These are phyloP conservation scores for Cephalotes varians DNA, from an alignment of 2,888 invertebrate species.

Conservation along the genomic window DNA sequence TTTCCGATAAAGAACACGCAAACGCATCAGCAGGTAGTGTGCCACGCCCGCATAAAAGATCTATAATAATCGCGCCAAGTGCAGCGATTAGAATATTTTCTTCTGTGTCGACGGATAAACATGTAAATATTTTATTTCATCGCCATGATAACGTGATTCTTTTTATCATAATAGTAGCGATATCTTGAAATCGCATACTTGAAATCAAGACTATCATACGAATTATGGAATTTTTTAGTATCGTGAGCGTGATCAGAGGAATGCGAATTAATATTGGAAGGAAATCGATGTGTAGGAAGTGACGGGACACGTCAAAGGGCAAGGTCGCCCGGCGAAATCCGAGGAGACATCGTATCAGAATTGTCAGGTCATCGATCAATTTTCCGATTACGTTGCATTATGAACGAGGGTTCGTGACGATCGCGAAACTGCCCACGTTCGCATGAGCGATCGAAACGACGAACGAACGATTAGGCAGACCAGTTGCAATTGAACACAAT, in stretches of 20 bases:
- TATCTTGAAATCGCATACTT: neutral
- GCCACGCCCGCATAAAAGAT: conserved; percentile 1
- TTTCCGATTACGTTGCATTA: conserved; percentile 45
- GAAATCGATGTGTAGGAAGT: conserved; percentile 9
- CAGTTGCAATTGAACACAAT: neutral
- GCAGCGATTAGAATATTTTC: neutral
- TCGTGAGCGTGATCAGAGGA: neutral
- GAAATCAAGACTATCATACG: neutral
- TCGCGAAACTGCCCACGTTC: conserved; percentile 24
- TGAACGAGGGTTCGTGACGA: conserved; percentile 35
- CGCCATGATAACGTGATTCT: neutral
- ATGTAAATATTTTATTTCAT: conserved; percentile 1
- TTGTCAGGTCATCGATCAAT: conserved; percentile 44
- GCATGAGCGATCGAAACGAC: conserved; percentile 20
- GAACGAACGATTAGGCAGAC: neutral
- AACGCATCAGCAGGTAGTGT: neutral
- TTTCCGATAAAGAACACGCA: conserved; percentile 22
- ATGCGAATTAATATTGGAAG: conserved; percentile 31
- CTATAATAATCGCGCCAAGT: neutral
- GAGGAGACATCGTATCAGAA: neutral
- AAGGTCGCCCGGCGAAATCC: conserved; percentile 37
- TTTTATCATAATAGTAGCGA: neutral
- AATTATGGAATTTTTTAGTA: neutral
- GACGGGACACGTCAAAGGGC: conserved; percentile 7
- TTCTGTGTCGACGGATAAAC: neutral